A percentile compares a stretch with the other conserved stretches of the same genome.
phyloP scores from a whole-genome alignment of 1,140 invertebrate species.

The Zaprionus tsacasi region DNA sequence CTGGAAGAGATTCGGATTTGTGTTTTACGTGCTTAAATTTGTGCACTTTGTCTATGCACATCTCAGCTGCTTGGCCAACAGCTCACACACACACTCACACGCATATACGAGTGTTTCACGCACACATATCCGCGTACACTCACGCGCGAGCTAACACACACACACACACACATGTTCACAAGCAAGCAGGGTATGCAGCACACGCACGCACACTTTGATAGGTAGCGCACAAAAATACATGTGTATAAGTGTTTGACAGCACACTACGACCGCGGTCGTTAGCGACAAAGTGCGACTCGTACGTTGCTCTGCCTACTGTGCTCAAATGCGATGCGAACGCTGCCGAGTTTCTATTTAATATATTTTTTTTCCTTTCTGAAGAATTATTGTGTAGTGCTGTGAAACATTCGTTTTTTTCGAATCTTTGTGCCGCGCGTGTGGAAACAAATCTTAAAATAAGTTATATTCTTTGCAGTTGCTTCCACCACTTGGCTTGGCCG shows the following conservation, averaged over 20 bases:
- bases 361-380: conserved; percentile 18
- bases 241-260: conserved; percentile 50
- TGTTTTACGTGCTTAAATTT: conserved; percentile 36
- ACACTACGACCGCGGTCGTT: conserved; percentile 56
- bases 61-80: conserved; percentile 72
- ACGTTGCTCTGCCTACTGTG: conserved; percentile 48
- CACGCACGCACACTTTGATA: conserved; percentile 32
- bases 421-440: not conserved
- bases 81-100: conserved; percentile 27
- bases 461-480: conserved; percentile 13
- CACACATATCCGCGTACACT: conserved; percentile 8
- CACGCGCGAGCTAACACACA: conserved; percentile 16
- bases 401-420: conserved; percentile 4
- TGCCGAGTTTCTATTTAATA: conserved; percentile 66
- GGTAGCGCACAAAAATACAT: conserved; percentile 5
- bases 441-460: not conserved
- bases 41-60: conserved; percentile 47
- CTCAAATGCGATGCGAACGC: conserved; percentile 44
- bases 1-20: conserved; percentile 8
- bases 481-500: not conserved
- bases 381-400: conserved; percentile 26
- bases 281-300: conserved; percentile 56
- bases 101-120: conserved; percentile 8
- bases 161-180: conserved; percentile 23
- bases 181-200: conserved; percentile 17